Evolutionary conservation across 2,888 invertebrate genomes (phyloP), one percentile per base, ranked within the genome.

Genomic region (Gymnoscelis rufifasciata): DNA sequence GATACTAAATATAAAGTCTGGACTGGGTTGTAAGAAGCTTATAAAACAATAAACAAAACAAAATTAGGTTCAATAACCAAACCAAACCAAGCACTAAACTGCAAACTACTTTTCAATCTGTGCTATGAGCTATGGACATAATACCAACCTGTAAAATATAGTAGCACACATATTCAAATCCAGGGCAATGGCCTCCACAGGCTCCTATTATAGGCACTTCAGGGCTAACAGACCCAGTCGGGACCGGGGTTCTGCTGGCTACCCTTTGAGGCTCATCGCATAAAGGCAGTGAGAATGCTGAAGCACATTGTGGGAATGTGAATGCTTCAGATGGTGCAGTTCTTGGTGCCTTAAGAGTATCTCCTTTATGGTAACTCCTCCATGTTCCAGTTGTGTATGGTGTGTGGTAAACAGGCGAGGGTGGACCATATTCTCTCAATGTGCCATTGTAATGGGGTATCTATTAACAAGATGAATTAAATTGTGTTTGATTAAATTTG

Each of bases 91-190:
- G n/a, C n/a, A n/a, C n/a, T n/a, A n/a, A n/a, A n/a, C n/a, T n/a
- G n/a, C n/a, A n/a, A n/a, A n/a, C n/a, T n/a, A n/a, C n/a, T n/a
- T n/a, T n/a, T n/a, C n/a, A n/a, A n/a, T n/a, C n/a, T n/a, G n/a
- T n/a, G n/a, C n/a, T n/a, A n/a, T n/a, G n/a, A n/a, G n/a, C n/a
- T n/a, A n/a, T n/a, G n/a, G n/a, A n/a, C n/a, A 29, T 13, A 36
- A 33, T 51, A 36, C 12, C 43, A 66, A 92, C 92, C 89, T 92
- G 92, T 64, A 92, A 83, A 65, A 92, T 91, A 73, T 92, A 92
- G 75, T 92, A 92, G 79, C 92, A 92, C 60, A 92, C 91, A 83
- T 92, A 92, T 84, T 92, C 92, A 82, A 91, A 91, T 54, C 91
- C 91, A 54, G 91, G 91, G 57, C 92, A 92, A 67, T 91, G 92